These are phyloP conservation scores for Ammodramus savannarum DNA, from an alignment of 2,113 vertebrate genomes.

Conservation along the genomic window DNA sequence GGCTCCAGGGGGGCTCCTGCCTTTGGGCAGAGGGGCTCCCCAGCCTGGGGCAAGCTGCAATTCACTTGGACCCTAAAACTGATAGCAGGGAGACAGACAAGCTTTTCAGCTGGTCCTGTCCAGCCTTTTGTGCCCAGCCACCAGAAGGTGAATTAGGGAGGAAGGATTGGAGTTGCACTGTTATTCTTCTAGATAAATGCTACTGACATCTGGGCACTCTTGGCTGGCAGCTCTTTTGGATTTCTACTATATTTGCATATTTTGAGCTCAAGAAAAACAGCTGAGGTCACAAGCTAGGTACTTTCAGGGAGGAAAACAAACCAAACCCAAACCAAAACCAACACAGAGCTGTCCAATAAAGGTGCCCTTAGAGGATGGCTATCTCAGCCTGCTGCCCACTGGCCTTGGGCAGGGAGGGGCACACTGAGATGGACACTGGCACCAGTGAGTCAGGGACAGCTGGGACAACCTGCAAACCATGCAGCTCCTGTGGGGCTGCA, in stretches of 20 bases:
- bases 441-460: rapidly evolving
- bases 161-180: not conserved
- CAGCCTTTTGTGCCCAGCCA: not conserved
- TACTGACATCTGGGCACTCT: not conserved
- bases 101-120: not conserved
- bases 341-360: not conserved
- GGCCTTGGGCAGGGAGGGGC: rapidly evolving
- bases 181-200: not conserved
- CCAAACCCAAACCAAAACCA: not conserved
- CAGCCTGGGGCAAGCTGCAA: not conserved
- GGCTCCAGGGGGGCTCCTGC: rapidly evolving
- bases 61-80: not conserved
- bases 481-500: not conserved
- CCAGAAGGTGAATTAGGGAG: not conserved
- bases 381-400: rapidly evolving
- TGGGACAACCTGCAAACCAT: not conserved
- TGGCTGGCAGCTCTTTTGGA: not conserved
- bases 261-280: conserved; percentile 1
- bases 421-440: rapidly evolving
- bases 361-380: not conserved
- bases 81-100: not conserved
- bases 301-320: not conserved
- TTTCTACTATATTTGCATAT: not conserved
- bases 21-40: not conserved
- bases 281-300: not conserved